Percentiles rank a stretch among this genome's conserved stretches.
Evolutionary conservation across 2,888 invertebrate genomes (phyloP).

Genomic region (Bimastos eiseni): DNA sequence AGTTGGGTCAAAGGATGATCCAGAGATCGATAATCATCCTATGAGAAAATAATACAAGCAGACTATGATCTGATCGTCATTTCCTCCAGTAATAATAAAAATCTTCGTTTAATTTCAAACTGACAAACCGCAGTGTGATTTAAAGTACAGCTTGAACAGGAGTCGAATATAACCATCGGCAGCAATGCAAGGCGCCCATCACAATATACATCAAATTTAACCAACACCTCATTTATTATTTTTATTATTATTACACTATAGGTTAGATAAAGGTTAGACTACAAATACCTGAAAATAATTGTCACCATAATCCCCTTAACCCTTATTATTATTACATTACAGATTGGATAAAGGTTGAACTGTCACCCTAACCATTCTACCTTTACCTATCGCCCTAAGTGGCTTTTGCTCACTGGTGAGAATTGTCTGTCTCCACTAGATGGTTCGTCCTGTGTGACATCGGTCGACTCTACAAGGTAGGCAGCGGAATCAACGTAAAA

Average conservation of each 20-base stretch:
- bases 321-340: too few species aligned
- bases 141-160: too few species aligned
- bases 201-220: too few species aligned
- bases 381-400: neutral
- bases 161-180: too few species aligned
- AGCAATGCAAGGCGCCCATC: too few species aligned
- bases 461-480: conserved; percentile 64
- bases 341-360: too few species aligned
- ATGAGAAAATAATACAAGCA: neutral
- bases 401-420: neutral
- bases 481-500: conserved; percentile 84
- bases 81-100: too few species aligned
- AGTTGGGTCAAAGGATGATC: conserved; percentile 44
- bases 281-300: neutral
- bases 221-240: too few species aligned
- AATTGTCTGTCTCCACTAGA: neutral
- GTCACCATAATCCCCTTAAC: neutral
- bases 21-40: conserved; percentile 43
- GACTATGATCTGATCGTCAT: neutral
- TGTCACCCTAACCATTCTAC: neutral
- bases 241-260: too few species aligned
- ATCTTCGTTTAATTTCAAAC: too few species aligned
- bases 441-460: conserved; percentile 45
- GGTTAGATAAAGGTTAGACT: neutral
- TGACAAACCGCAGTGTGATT: too few species aligned